Evolutionary conservation across 2,113 vertebrate genomes (phyloP).

Genomic region (Oxygymnocypris stewartii): DNA sequence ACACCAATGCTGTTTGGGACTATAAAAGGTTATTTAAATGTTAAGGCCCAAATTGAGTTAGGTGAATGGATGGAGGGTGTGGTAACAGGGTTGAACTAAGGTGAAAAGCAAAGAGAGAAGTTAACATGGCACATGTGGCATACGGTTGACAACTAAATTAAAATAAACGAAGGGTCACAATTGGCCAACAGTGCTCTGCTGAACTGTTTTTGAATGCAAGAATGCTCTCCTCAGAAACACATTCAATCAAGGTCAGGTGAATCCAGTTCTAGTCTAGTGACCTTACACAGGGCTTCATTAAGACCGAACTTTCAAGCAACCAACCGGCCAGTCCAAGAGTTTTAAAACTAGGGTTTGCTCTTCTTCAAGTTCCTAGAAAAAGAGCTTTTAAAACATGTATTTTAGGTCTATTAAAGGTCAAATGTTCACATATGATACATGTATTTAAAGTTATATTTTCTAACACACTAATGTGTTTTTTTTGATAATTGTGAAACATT

Average conservation of each 20-base stretch:
- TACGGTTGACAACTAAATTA: not conserved
- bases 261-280: not conserved
- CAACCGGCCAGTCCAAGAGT: not conserved
- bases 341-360: not conserved
- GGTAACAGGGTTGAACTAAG: not conserved
- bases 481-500: not conserved
- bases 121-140: not conserved
- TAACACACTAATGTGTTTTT: not conserved
- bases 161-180: not conserved
- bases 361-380: not conserved
- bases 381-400: not conserved
- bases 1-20: not conserved
- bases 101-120: not conserved
- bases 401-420: not conserved
- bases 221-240: not conserved
- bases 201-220: not conserved
- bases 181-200: not conserved
- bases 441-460: not conserved
- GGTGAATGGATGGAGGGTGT: not conserved
- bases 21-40: conserved; percentile 44
- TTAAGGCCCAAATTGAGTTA: conserved; percentile 29
- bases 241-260: not conserved
- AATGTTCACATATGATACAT: not conserved
- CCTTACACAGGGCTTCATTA: not conserved
- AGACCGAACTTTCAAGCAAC: not conserved